Evolutionary conservation across 2,797 vertebrate genomes (phyloP), one percentile per base, ranked within the genome.

Genomic region (Atherinosoma microstoma): DNA sequence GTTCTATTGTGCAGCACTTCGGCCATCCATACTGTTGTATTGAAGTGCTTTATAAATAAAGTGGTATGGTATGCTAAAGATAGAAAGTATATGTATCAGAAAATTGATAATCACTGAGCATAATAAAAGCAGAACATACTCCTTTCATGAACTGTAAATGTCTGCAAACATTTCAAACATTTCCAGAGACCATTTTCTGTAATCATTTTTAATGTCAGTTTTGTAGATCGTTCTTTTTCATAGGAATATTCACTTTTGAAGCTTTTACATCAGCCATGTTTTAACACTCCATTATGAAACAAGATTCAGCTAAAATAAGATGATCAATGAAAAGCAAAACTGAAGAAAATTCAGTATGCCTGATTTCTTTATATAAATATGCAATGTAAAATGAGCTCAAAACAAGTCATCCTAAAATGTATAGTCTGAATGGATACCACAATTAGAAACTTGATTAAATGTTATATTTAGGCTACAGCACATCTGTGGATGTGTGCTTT

Each of bases 361-460:
- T 57, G 45, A 62, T 22, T 68, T 11, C 49, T 76, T 68, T 66
- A 40, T 35, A 80, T 61, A 78, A 73, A 79, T 67, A 64, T 70
- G 70, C 56, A 77, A 68, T 27, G 56, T 83, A 81, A 79, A 57
- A 79, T 38, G 27, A 40, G 51, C 58, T 64, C 57, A 60, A 75
- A 42, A 76, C 27, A 73, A 72, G 49, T 59, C 75, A 67, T 80
- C 62, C 30, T 62, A 45, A 66, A 79, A 65, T 69, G 66, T 73
- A 63, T 74, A 60, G 27, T 57, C 58, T 63, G 70, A 84, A 83
- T 71, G 73, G 76, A 77, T 82, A 66, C 73, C 70, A 67, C 45
- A 77, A 71, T 83, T 84, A 83, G 80, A 84, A 87, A 79, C 54
- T 69, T 90, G 76, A 90, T 85, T 89, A 80, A 83, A 73, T 73